Evolutionary conservation across 1,140 invertebrate genomes (phyloP), one percentile per base, ranked within the genome.

Genomic region (Zaprionus kolodkinae): DNA sequence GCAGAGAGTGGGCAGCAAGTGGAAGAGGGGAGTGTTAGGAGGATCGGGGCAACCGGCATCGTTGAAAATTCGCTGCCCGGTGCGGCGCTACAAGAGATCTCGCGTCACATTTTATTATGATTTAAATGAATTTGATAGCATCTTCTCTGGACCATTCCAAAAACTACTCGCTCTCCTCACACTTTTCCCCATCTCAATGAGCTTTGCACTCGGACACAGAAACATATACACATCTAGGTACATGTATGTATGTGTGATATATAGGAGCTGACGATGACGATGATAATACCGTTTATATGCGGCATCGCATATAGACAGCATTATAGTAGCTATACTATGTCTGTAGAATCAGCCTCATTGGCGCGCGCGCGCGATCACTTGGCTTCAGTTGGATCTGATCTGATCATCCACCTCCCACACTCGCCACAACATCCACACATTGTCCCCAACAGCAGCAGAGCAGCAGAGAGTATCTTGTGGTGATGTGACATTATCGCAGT

Each of bases 111-210:
- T 87, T 87, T 63, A 87, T 89, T 84, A 88, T 88, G 85, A 88
- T 89, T 89, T 88, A 84, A 88, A 85, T 78, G 85, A 81, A 78
- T 89, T 84, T 88, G 76, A 89, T 89, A 73, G 80, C 30, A 56
- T 35, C 27, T 63, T 38, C 65, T 71, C 68, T 72, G 68, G 55
- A 76, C 69, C 45, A 38, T 72, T 72, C 73, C 30, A 76, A 72
- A 61, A 61, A 15, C 62, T 56, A 6, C 25, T 56, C 56, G 38
- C 56, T 66, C 50, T 66, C 21, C 62, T 35, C 64, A 45, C 62
- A 55, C 61, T 48, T 76, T 59, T 72, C 50, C 62, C 59, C 72
- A 62, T 45, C n/a, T 43, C 63, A 52, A 50, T 50, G 45, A 50
- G 45, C 45, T 50, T 21, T 50, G 45, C 45, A 50, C 43, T 48